These are phyloP conservation scores for Yponomeuta malinellus DNA, from an alignment of 2,888 invertebrate genomes.

Conservation along the genomic window DNA sequence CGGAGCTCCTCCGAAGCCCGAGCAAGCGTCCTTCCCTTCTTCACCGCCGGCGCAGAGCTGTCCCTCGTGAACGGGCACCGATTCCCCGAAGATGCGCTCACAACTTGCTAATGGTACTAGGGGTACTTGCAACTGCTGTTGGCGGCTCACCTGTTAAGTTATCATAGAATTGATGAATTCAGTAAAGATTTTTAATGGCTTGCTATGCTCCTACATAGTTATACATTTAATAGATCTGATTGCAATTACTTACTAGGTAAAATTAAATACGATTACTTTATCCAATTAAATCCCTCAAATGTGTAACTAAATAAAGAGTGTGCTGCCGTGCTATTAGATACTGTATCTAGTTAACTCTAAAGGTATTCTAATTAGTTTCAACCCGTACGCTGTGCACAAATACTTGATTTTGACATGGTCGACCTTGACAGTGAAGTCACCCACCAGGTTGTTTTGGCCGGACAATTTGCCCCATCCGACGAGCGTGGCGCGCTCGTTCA, in stretches of 20 bases:
- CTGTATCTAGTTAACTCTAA: no score
- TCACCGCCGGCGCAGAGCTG: slow-evolving; percentile 86
- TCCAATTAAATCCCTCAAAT: no score
- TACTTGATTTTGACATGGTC: not conserved
- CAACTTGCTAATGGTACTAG: slow-evolving; percentile 81
- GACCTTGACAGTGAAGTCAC: slow-evolving; percentile 23
- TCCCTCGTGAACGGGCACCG: slow-evolving; percentile 76
- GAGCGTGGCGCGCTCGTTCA: slow-evolving; percentile 74
- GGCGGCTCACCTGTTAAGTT: slow-evolving; percentile 61
- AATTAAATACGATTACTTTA: no score
- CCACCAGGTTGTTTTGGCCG: slow-evolving; percentile 64
- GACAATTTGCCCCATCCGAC: slow-evolving; percentile 86
- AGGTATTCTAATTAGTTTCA: no score
- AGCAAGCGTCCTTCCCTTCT: slow-evolving; percentile 83
- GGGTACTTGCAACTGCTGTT: slow-evolving; percentile 82
- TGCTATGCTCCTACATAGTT: no score
- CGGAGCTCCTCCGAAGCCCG: slow-evolving; percentile 87
- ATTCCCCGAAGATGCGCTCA: slow-evolving; percentile 79
- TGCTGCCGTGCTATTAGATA: no score
- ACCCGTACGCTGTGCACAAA: not conserved
- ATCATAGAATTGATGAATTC: not conserved
- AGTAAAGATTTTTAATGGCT: no score
- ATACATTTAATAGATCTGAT: no score
- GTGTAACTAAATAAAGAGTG: no score
- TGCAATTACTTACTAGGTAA: no score